These are phyloP conservation scores for Toxotes chatareus DNA, from an alignment of 2,113 vertebrate species.

Conservation along the genomic window DNA sequence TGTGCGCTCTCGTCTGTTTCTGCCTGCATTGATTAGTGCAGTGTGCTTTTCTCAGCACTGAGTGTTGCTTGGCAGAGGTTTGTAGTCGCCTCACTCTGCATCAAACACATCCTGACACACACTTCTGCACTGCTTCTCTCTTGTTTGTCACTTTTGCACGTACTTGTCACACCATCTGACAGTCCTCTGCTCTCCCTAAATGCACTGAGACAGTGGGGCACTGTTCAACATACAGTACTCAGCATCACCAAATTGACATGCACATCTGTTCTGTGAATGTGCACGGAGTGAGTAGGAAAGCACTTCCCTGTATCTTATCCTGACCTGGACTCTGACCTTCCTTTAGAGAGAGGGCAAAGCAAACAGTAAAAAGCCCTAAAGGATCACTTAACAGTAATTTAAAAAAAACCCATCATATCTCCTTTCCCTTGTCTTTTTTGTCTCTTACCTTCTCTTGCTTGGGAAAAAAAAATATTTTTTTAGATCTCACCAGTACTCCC, in stretches of 20 bases:
- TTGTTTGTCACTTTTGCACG: constrained; percentile 36
- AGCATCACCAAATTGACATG: not conserved
- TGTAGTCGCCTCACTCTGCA: constrained; percentile 26
- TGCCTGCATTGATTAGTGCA: constrained; percentile 30
- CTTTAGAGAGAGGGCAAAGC: not conserved
- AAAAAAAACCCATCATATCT: constrained; percentile 20
- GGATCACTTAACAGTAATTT: not conserved
- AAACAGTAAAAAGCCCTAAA: constrained; percentile 2
- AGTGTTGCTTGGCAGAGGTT: constrained; percentile 43
- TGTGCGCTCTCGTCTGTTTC: constrained; percentile 9
- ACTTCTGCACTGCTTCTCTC: constrained; percentile 22
- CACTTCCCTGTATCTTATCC: constrained; percentile 1
- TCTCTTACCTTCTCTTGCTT: not conserved
- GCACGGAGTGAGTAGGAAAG: not conserved
- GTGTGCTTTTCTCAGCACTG: constrained; percentile 22
- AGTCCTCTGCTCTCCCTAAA: constrained; percentile 30
- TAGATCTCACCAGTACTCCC: constrained; percentile 16
- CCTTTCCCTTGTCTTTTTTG: constrained; percentile 10
- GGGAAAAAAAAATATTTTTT: constrained; percentile 2
- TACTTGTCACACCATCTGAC: constrained; percentile 45
- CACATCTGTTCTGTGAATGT: not conserved
- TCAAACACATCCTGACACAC: constrained; percentile 51
- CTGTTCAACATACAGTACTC: constrained; percentile 7
- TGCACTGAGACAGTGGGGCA: constrained; percentile 20
- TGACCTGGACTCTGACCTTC: constrained; percentile 26